Conservation (phyloP, 2,797 vertebrate species). For the Chrysocyon brachyurus region DNA sequence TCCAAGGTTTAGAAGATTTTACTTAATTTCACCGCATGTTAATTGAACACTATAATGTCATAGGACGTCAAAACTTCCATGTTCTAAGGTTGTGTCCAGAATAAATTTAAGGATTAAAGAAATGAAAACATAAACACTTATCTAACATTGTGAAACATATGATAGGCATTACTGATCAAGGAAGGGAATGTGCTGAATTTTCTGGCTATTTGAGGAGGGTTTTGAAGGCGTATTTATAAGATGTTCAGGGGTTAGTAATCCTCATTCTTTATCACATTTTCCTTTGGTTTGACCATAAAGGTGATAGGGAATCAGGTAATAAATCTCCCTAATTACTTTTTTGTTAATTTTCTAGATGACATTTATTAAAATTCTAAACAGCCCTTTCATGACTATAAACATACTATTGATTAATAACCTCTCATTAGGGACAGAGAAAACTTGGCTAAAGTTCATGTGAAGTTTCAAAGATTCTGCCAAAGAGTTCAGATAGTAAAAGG, state of each 20-base stretch:
- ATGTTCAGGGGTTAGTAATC: constrained; percentile 28
- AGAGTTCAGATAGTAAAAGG: constrained; percentile 15
- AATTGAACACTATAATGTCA: background rate
- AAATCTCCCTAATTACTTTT: constrained; percentile 84
- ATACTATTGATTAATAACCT: constrained; percentile 82
- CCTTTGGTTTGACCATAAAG: constrained; percentile 77
- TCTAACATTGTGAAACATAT: background rate
- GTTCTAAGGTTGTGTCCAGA: constrained; percentile 27
- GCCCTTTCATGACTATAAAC: constrained; percentile 78
- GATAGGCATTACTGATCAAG: background rate
- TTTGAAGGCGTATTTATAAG: constrained; percentile 57
- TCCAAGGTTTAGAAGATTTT: background rate
- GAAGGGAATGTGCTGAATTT: background rate
- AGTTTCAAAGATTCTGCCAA: constrained; percentile 66
- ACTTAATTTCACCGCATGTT: constrained; percentile 31
- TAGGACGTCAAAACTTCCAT: background rate
- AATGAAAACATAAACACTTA: background rate
- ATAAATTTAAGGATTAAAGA: background rate
- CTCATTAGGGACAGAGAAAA: constrained; percentile 80
- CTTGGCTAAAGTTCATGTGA: constrained; percentile 69
- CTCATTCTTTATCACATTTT: constrained; percentile 59
- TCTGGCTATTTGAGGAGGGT: background rate
- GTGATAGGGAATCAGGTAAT: constrained; percentile 80
- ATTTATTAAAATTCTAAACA: constrained; percentile 86
- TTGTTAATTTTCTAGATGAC: constrained; percentile 85